Conservation (phyloP, 2,888 invertebrate genomes). For the Cordilura impudica region DNA sequence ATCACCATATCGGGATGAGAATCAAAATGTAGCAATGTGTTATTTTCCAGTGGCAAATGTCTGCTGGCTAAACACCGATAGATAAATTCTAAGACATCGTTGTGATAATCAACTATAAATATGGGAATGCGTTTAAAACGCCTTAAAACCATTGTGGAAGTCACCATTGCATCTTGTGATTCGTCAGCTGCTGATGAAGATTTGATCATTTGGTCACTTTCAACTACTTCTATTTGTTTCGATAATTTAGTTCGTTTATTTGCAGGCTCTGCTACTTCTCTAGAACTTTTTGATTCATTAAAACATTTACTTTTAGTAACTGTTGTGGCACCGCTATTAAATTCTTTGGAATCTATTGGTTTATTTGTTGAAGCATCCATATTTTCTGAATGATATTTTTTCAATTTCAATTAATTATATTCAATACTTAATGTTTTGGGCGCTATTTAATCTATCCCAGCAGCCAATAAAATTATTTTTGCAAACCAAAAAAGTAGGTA, state of each 20-base stretch:
- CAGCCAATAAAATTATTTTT: constrained; percentile 53
- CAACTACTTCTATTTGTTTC: not conserved
- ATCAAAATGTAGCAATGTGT: constrained; percentile 90
- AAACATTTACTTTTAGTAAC: constrained; percentile 44
- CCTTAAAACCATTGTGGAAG: constrained; percentile 26
- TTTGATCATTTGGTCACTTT: not conserved
- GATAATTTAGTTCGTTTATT: constrained; percentile 40
- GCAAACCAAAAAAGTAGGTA: constrained; percentile 52
- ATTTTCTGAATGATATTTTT: too few relatives aligned
- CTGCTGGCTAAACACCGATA: constrained; percentile 89
- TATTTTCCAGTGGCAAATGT: constrained; percentile 87
- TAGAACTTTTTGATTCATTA: constrained; percentile 27
- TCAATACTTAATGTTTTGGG: constrained; percentile 46
- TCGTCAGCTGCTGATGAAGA: not conserved
- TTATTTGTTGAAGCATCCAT: constrained; percentile 26
- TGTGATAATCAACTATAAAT: constrained; percentile 88
- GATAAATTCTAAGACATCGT: constrained; percentile 87
- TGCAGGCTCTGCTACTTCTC: constrained; percentile 29
- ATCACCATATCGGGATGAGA: constrained; percentile 95
- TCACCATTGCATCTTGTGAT: constrained; percentile 24
- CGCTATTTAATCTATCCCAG: constrained; percentile 44
- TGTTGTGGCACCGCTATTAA: not conserved
- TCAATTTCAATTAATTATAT: constrained; percentile 27
- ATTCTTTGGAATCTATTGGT: constrained; percentile 14
- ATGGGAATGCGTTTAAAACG: constrained; percentile 82